Conservation (phyloP, 2,888 invertebrate genomes). For the Drosophila mimica region DNA sequence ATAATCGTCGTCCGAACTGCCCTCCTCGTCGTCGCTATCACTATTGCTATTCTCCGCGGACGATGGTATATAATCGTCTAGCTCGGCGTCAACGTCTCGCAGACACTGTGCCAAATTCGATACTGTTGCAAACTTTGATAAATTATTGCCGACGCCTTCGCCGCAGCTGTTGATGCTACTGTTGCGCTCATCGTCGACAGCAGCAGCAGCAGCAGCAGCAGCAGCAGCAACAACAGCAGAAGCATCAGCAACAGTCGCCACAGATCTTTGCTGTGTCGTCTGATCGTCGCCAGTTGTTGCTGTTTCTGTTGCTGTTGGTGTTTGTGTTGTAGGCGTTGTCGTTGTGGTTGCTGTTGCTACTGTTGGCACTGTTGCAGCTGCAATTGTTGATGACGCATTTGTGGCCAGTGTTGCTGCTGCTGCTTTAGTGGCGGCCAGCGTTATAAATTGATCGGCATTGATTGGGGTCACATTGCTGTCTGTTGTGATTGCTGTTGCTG, state of each 20-base stretch:
- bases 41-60: constrained; percentile 75
- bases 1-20: constrained; percentile 79
- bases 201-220: constrained; percentile 24
- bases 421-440: constrained; percentile 75
- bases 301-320: constrained; percentile 24
- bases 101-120: constrained; percentile 85
- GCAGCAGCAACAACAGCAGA: constrained; percentile 22
- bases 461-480: constrained; percentile 80
- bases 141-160: constrained; percentile 81
- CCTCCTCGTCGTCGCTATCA: constrained; percentile 62
- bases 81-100: constrained; percentile 85
- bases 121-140: constrained; percentile 85
- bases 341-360: constrained; percentile 40
- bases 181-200: constrained; percentile 50
- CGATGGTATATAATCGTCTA: constrained; percentile 85
- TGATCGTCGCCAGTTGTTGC: constrained; percentile 33
- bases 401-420: constrained; percentile 52
- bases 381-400: constrained; percentile 40
- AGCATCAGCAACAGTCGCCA: constrained; percentile 18
- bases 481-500: constrained; percentile 38
- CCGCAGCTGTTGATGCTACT: constrained; percentile 68
- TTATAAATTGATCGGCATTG: constrained; percentile 83
- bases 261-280: constrained; percentile 31
- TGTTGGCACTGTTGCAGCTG: constrained; percentile 33
- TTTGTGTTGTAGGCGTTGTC: constrained; percentile 31